Base-by-base conservation (phyloP, 2,797 vertebrate species). In the Spinus olivaceus region DNA sequence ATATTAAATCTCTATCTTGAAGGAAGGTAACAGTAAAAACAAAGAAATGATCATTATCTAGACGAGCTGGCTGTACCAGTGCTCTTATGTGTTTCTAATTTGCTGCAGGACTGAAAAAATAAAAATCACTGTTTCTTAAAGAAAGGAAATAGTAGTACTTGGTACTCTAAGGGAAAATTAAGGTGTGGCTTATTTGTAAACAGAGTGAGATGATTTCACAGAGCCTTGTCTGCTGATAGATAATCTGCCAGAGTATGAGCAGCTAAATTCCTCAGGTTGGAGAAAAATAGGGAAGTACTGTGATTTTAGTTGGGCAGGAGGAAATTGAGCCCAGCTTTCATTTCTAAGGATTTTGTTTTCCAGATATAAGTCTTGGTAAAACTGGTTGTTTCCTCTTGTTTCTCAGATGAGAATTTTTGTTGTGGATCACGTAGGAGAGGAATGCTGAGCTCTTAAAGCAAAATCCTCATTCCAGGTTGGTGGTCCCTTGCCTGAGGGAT, bases 351-450 rank as follows among this genome's bases (percentile, higher is more conserved):
- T 49, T 86, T 84, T 84, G 7, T 24, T 78, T 81, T 57, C 20
- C 0, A 0, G 11, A 65, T 23, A 7, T 19, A 57, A 49, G 21
- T 54, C 28, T 51, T 70, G 23, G 57, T 51, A 90, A n/a, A 53
- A 7, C 4, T 42, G 16, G 14, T 44, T 83, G 19, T 19, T 56
- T 50, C n/a, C 22, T 37, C 7, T 17, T 44, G 2, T 28, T 82
- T 60, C 14, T 53, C 30, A 76, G 11, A 65, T 47, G 6, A 66
- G 11, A 83, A 10, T 11, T 76, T 86, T 84, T 70, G 8, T 6
- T 59, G 20, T n/a, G 12, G 14, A 30, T 73, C 2, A 0, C 0
- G 0, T 3, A 3, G 2, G 8, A 21, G 11, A 61, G 17, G 11
- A 13, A 35, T 10, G 3, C 2, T 1, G 0, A 33, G 25, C 12